Base-by-base conservation (phyloP, 2,797 vertebrate species). In the Ptychadena robeensis region DNA sequence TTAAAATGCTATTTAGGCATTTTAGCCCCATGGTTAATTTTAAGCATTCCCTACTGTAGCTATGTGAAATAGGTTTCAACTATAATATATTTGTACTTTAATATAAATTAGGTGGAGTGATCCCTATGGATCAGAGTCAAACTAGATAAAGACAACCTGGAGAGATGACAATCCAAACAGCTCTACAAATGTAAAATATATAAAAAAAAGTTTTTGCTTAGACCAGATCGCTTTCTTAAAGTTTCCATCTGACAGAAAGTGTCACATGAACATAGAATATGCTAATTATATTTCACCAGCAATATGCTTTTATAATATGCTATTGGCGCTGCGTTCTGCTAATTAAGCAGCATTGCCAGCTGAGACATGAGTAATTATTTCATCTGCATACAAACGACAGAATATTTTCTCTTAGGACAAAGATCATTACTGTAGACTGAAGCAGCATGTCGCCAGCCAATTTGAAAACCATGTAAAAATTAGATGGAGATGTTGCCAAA, bases 361-460 rank as follows among this genome's bases (percentile, higher is more conserved):
- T 83, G 74, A 79, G 75, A 73, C 68, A 73, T 40, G 68, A 79
- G 53, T 67, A 67, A 79, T 83, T 79, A 79, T 83, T 66, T 83
- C 75, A 83, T 83, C 75, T 83, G 40, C 82, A 83, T 83, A 40
- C 61, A 83, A 83, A 79, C 38, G 40, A 64, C 82, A 67, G 82
- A 73, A 59, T 79, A 79, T 79, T 66, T 79, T 66, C 75, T 83
- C 76, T 32, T 79, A 79, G 75, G 82, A 72, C 75, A 59, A 11
- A 79, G 75, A 79, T 83, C 69, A 79, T 83, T 79, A 83, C 70
- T 73, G 63, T 73, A 72, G 61, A 67, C n/a, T 73, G 82, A 83
- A 73, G 27, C 69, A 37, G 75, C 82, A 30, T 40, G 69, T 68
- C 61, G 38, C 27, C 59, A 83, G 61, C 68, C 75, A 79, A 57